Conservation (phyloP, 1,140 invertebrate species). For the Eufriesea mexicana region DNA sequence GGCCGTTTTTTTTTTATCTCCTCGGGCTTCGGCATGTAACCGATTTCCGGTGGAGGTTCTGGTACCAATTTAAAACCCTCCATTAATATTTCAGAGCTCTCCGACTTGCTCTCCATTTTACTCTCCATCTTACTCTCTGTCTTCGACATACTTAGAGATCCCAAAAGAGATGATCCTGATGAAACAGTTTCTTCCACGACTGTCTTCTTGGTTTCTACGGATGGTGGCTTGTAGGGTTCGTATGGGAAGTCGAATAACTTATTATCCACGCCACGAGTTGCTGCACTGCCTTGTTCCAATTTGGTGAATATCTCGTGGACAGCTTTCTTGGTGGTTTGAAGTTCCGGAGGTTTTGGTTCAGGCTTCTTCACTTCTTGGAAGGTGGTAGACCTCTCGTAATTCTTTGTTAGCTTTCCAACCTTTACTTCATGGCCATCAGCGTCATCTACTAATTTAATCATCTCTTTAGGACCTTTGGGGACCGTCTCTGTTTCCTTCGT, state of each 20-base stretch:
- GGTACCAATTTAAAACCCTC: constrained; percentile 85
- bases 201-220: constrained; percentile 73
- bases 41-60: constrained; percentile 89
- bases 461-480: constrained; percentile 76
- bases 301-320: constrained; percentile 78
- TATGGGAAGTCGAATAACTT: constrained; percentile 79
- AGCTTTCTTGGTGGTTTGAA: constrained; percentile 71
- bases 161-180: constrained; percentile 73
- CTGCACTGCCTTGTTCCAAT: constrained; percentile 71
- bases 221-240: constrained; percentile 75
- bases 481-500: constrained; percentile 78
- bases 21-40: constrained; percentile 84
- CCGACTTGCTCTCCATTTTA: constrained; percentile 65
- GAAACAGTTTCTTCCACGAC: constrained; percentile 75
- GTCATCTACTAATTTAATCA: constrained; percentile 76
- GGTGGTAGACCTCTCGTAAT: constrained; percentile 77
- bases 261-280: constrained; percentile 76
- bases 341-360: constrained; percentile 62
- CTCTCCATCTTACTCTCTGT: constrained; percentile 48
- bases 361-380: constrained; percentile 74
- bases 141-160: constrained; percentile 74
- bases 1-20: constrained; percentile 81
- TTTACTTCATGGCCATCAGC: constrained; percentile 74
- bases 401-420: constrained; percentile 79
- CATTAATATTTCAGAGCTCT: constrained; percentile 77